Conservation (phyloP, 1,140 invertebrate genomes). For the Chrysomallon squamiferum region DNA sequence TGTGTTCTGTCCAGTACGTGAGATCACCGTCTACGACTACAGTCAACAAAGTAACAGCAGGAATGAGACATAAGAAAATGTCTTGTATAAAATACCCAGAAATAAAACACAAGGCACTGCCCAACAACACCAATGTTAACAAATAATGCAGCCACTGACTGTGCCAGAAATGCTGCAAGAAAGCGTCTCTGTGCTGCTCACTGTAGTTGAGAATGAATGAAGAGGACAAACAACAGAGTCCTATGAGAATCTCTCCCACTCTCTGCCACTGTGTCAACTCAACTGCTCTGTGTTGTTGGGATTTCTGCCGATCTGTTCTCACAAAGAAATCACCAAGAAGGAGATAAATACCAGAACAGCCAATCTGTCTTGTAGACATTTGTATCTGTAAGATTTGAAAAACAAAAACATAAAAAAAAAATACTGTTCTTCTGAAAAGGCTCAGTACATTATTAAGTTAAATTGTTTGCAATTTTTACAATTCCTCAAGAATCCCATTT, state of each 20-base stretch:
- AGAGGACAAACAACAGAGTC: slow-evolving; percentile 38
- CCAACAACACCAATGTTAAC: slow-evolving; percentile 29
- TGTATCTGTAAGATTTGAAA: slow-evolving; percentile 29
- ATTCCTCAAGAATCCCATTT: no score
- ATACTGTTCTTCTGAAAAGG: no score
- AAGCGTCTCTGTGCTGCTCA: slow-evolving; percentile 33
- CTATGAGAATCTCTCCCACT: slow-evolving; percentile 40
- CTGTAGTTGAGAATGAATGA: slow-evolving; percentile 37
- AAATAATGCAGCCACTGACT: slow-evolving; percentile 43
- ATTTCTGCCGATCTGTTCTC: slow-evolving; percentile 12
- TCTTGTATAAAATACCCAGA: slow-evolving; percentile 45
- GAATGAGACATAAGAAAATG: slow-evolving; percentile 30
- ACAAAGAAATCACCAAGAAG: slow-evolving; percentile 36
- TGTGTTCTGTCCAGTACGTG: slow-evolving; percentile 29
- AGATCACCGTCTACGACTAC: slow-evolving; percentile 37
- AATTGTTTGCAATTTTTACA: no score
- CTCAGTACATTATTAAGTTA: no score
- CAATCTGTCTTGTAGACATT: slow-evolving; percentile 34
- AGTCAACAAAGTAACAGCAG: slow-evolving; percentile 26
- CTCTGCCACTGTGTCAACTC: neutral
- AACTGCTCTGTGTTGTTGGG: slow-evolving; percentile 5
- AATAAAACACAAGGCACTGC: slow-evolving; percentile 46
- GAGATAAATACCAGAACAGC: slow-evolving; percentile 41
- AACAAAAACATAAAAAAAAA: no score
- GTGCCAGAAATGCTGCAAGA: slow-evolving; percentile 36